Percentiles rank a stretch among this genome's conserved stretches.
Conservation (phyloP, 2,888 invertebrate species). For the Gastrophysa polygoni region DNA sequence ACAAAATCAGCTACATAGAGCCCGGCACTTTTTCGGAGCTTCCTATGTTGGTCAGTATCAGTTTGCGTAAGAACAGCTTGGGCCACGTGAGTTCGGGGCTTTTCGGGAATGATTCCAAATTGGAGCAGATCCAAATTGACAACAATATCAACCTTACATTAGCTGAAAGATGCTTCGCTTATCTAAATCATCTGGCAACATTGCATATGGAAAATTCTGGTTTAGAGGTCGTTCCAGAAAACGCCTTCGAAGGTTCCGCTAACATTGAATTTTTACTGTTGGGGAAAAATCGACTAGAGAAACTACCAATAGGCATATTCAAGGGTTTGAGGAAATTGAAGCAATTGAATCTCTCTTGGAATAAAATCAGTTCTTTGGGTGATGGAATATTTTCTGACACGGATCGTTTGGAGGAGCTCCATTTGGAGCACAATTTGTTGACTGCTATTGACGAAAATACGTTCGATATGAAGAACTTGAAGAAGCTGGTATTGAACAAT, state of each 20-base stretch:
- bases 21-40: constrained; percentile 62
- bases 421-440: constrained; percentile 31
- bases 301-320: constrained; percentile 63
- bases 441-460: constrained; percentile 21
- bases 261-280: constrained; percentile 67
- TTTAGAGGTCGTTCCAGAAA: constrained; percentile 64
- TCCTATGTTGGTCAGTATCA: constrained; percentile 36
- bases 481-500: constrained; percentile 59
- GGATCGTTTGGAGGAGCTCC: constrained; percentile 32
- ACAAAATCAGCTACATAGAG: constrained; percentile 67
- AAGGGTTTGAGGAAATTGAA: constrained; percentile 67
- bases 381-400: constrained; percentile 64
- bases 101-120: constrained; percentile 65
- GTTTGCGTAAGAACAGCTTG: constrained; percentile 51
- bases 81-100: constrained; percentile 64
- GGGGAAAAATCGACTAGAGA: constrained; percentile 63
- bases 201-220: constrained; percentile 47
- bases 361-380: constrained; percentile 67
- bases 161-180: constrained; percentile 57
- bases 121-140: constrained; percentile 64
- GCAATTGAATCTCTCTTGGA: constrained; percentile 72
- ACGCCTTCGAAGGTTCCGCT: constrained; percentile 67
- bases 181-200: constrained; percentile 56
- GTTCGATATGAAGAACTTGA: constrained; percentile 26
- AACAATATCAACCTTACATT: constrained; percentile 36